Base-by-base conservation (phyloP, 2,797 vertebrate genomes). In the Benthosema pterotum region DNA sequence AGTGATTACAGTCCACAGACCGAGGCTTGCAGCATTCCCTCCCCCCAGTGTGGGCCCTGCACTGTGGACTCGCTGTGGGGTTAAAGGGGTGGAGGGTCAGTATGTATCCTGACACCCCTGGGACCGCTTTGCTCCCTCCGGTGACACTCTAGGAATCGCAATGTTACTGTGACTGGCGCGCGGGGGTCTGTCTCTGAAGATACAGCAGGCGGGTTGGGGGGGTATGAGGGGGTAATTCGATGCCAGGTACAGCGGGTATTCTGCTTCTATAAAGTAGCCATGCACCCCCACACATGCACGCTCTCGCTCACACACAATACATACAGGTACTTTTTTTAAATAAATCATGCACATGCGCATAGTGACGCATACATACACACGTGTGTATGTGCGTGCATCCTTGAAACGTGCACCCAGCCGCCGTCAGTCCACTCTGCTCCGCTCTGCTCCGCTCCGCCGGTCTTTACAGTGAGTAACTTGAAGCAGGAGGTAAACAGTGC, bases 401-500 rank as follows among this genome's bases (percentile, higher is more conserved):
- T 64, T 63, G 56, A 57, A n/a, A 67, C 74, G 67, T 48, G 8
- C 38, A 14, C 63, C 54, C 68, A 78, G 60, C 63, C 66, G 55
- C n/a, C n/a, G n/a, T n/a, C n/a, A n/a, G n/a, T n/a, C n/a, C n/a
- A n/a, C n/a, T n/a, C n/a, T n/a, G n/a, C n/a, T n/a, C n/a, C n/a
- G n/a, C n/a, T n/a, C n/a, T n/a, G n/a, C n/a, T 70, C 49, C 65
- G 2, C 63, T 60, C 63, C 65, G 64, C 38, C n/a, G 68, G 72
- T 73, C 70, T 87, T 38, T 81, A 81, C 58, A 5, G 66, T n/a
- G 54, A 56, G 91, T 91, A 90, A 91, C 83, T 82, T 69, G 80
- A 92, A 85, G 72, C 87, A 86, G 74, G 86, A 89, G 89, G 89
- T 90, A 89, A 92, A 74, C 75, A 83, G 72, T 52, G 47, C 42